Evolutionary conservation across 2,113 vertebrate genomes (phyloP), one percentile per base, ranked within the genome.

Genomic region (Bos indicus): DNA sequence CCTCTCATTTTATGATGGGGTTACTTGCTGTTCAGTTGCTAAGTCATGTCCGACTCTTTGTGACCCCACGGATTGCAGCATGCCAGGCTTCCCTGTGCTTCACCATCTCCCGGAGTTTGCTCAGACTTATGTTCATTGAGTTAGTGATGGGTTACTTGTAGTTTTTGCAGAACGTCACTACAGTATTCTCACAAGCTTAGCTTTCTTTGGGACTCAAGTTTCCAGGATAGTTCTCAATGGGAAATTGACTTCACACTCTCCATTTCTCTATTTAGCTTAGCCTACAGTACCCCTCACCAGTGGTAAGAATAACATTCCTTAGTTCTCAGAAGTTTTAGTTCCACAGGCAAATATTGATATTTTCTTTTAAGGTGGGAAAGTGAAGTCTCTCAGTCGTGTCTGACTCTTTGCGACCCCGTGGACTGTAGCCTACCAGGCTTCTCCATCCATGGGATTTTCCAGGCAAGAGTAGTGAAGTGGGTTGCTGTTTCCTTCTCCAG

Each of bases 181-280:
- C 3, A 52, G 30, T 36, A 28, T 91, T 40, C 30, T 54, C 48
- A 74, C 23, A n/a, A 46, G 7, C 14, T 30, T n/a, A 21, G 10
- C 11, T 60, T 14, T n/a, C 17, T 57, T 60, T 64, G 40, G 60
- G 10, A 54, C 11, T 26, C 19, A 48, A 23, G 9, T 54, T 4
- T 8, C 10, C 54, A 33, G 17, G 6, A 15, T 25, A 5, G 5
- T 40, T 26, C 3, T 51, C 30, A 0, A 4, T 11, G 43, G 17
- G 30, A 64, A 7, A 86, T 1, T 48, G 40, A n/a, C 19, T 14
- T 7, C 17, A 26, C 6, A 16, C 0, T 2, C 6, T 40, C 6
- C 7, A 7, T 1, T 1, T 5, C 8, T n/a, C 8, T 8, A 9
- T 21, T 43, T 48, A 59, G 6, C 6, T 57, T 57, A 60, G 28